Evolutionary conservation across 2,797 vertebrate genomes (phyloP).

Genomic region (Bradypodion ventrale): DNA sequence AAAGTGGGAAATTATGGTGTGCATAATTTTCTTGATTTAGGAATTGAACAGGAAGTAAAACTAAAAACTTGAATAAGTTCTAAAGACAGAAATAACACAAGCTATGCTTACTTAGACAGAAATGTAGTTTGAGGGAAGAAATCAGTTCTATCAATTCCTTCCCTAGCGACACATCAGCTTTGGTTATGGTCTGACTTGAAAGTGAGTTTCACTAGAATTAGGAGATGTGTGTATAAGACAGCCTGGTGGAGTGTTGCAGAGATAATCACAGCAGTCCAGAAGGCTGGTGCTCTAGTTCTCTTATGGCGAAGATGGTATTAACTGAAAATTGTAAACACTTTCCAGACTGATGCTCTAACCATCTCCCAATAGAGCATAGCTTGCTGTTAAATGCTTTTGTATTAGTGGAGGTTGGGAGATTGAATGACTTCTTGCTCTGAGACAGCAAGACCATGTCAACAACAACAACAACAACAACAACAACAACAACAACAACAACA

Average conservation of each 20-base stretch:
- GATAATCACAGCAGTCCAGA: background rate
- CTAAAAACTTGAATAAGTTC: background rate
- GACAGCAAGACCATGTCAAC: background rate
- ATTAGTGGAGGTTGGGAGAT: too few relatives aligned
- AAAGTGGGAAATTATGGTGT: background rate
- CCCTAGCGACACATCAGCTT: background rate
- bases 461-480: too few relatives aligned
- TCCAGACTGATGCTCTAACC: background rate
- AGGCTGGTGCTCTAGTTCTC: background rate
- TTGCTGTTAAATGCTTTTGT: background rate
- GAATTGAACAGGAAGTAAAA: background rate
- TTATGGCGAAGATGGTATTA: background rate
- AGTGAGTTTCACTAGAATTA: background rate
- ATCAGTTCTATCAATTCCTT: background rate
- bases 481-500: too few relatives aligned
- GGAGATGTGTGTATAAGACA: background rate
- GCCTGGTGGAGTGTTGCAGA: background rate
- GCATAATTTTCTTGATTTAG: background rate
- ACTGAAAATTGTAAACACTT: slow-evolving; percentile 1
- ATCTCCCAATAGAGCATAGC: background rate
- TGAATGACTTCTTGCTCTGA: background rate
- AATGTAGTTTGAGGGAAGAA: background rate
- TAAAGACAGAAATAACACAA: background rate
- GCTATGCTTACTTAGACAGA: background rate
- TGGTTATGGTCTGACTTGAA: background rate